A percentile compares a stretch with the other conserved stretches of the same genome.
phyloP scores from a whole-genome alignment of 1,140 invertebrate genomes.

The Trichomalopsis sarcophagae region DNA sequence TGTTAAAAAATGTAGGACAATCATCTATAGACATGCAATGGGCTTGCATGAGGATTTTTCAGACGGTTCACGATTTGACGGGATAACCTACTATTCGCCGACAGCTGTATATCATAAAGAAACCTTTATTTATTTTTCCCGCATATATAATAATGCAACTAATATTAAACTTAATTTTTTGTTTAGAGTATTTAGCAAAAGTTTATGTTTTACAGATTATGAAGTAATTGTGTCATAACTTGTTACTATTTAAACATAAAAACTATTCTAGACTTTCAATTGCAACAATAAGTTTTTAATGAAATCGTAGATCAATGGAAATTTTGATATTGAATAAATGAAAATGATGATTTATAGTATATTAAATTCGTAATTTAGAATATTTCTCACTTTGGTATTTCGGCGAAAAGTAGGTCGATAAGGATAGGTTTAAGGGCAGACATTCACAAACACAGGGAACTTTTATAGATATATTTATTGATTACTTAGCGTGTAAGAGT shows the following conservation, averaged over 20 bases:
- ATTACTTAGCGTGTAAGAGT: constrained; percentile 74
- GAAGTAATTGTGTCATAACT: no score
- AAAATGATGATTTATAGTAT: background rate
- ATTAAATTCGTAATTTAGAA: background rate
- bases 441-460: constrained; percentile 73
- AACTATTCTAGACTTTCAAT: no score
- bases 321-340: background rate
- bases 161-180: background rate
- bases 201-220: no score
- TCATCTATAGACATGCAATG: constrained; percentile 28
- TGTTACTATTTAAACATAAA: no score
- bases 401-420: constrained; percentile 41
- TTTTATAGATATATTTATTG: constrained; percentile 76
- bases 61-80: constrained; percentile 47
- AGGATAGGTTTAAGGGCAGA: constrained; percentile 67
- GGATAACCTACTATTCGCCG: constrained; percentile 45
- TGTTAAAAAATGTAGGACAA: constrained; percentile 21
- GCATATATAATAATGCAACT: no score
- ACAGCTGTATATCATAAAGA: background rate
- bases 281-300: no score
- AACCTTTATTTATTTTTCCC: no score
- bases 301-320: no score
- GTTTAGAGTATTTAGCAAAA: no score
- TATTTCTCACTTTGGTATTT: background rate
- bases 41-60: constrained; percentile 8